Evolutionary conservation across 2,113 vertebrate genomes (phyloP).

Genomic region (Tetrao urogallus): DNA sequence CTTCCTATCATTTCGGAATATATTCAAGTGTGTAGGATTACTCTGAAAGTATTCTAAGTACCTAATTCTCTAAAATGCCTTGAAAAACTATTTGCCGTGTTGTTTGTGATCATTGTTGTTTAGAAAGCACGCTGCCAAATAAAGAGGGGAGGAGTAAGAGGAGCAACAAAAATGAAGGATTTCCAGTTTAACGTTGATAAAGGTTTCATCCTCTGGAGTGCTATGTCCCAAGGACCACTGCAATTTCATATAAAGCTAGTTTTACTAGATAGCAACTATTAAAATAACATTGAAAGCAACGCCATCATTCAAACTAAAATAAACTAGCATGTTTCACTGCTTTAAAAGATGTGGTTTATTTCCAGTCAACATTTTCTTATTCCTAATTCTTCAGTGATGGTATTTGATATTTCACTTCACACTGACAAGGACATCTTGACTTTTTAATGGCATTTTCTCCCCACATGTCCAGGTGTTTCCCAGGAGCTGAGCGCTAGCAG

Average conservation of each 20-base stretch:
- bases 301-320: not conserved
- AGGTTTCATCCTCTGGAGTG: not conserved
- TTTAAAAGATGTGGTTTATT: not conserved
- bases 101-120: not conserved
- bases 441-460: not conserved
- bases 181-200: not conserved
- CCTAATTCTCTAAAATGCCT: not conserved
- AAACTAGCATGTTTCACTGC: not conserved
- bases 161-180: not conserved
- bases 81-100: not conserved
- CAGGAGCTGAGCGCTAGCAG: not conserved
- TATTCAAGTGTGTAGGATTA: not conserved
- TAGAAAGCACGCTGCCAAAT: not conserved
- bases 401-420: not conserved
- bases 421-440: not conserved
- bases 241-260: not conserved
- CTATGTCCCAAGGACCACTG: not conserved
- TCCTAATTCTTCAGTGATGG: not conserved
- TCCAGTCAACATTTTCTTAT: not conserved
- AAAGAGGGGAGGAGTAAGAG: not conserved
- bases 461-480: not conserved
- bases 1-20: not conserved
- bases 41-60: not conserved
- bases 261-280: not conserved
- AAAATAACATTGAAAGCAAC: not conserved